Evolutionary conservation across 2,113 vertebrate genomes (phyloP), one percentile per base, ranked within the genome.

Genomic region (Psilopogon haemacephalus): DNA sequence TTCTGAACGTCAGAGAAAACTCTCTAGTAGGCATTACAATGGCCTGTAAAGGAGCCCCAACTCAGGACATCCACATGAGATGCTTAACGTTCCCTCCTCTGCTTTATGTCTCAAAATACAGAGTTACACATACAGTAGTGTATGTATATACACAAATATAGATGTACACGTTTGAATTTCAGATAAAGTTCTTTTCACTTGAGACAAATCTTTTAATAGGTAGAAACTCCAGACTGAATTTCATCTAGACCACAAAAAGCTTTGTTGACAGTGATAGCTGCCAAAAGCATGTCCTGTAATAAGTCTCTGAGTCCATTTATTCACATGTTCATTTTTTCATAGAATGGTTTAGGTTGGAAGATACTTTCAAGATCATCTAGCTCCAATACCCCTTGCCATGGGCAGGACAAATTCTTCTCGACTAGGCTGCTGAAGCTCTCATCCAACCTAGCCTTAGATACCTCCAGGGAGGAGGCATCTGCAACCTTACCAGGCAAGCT

Each of bases 91-190:
- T 65, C 27, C 23, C 12, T 88, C 16, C n/a, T 12, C 30, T 44
- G 10, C 11, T 73, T 87, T 32, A 37, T 7, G 9, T 33, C 35
- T n/a, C 67, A 75, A 87, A 74, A 80, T 10, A 72, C 18, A 33
- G 8, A 64, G 20, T 35, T 19, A 42, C 17, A 62, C 2, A 58
- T 3, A 24, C 3, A 46, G 5, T 6, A 10, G 6, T 9, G 0
- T 15, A 4, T 46, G 30, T 15, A 48, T 15, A n/a, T 3, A 70
- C 18, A 32, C 15, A 54, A 35, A 67, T 6, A 46, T 3, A 70
- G 5, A 18, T 3, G 15, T 6, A 52, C 5, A 33, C 2, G 24
- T 6, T 16, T 65, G 11, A 55, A 35, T 55, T 80, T 69, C 48
- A 78, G 26, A 86, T 38, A 46, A 44, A 67, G 15, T 27, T 77